Percentiles rank a stretch among this genome's conserved stretches.
Conservation (phyloP, 2,797 vertebrate genomes). For the Microctenopoma lineatum region DNA sequence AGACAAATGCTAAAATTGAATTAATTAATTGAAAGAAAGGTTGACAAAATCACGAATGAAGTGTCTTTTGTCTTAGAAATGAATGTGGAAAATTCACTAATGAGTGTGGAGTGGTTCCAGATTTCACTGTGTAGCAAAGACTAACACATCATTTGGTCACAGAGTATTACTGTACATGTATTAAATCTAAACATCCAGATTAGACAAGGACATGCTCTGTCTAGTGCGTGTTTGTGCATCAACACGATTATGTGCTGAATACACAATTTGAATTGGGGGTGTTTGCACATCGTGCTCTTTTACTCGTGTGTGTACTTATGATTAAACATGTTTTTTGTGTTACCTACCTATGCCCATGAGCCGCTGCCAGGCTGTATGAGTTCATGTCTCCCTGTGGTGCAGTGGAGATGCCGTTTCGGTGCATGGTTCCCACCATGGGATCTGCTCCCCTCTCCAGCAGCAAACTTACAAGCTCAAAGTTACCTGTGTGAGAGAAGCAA, state of each 20-base stretch:
- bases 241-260: constrained; percentile 32
- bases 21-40: neutral
- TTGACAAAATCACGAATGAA: neutral
- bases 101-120: neutral
- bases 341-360: constrained; percentile 98
- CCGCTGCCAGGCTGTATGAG: constrained; percentile 97
- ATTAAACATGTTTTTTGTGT: constrained; percentile 44
- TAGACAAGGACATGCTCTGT: constrained; percentile 2
- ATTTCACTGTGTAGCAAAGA: neutral
- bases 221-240: constrained; percentile 22
- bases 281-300: constrained; percentile 4
- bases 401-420: constrained; percentile 95
- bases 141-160: constrained; percentile 8
- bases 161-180: constrained; percentile 14
- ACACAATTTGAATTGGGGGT: constrained; percentile 1
- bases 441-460: constrained; percentile 95
- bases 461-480: constrained; percentile 97
- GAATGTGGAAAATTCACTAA: neutral
- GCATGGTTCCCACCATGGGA: constrained; percentile 96
- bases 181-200: no score
- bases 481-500: constrained; percentile 82
- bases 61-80: no score
- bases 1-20: neutral
- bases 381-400: constrained; percentile 97
- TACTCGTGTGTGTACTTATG: constrained; percentile 8